These are phyloP conservation scores for Copidosoma aretas DNA, from an alignment of 2,888 invertebrate genomes.

Conservation along the genomic window DNA sequence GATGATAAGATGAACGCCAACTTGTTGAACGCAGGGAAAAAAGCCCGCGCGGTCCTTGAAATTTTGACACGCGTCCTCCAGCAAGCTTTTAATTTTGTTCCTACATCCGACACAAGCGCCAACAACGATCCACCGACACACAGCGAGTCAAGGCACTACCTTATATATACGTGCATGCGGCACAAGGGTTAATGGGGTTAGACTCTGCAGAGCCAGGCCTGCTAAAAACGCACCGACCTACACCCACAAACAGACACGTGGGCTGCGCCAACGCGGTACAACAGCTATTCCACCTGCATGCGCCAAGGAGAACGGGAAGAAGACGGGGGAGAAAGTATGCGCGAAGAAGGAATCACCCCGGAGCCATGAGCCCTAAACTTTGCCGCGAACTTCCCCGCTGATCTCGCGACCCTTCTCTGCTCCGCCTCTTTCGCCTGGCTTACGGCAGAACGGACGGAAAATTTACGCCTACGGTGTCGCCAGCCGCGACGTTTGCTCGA, in stretches of 20 bases:
- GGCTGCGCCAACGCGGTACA: not conserved
- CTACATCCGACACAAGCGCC: not conserved
- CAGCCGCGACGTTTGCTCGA: not conserved
- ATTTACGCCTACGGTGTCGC: not conserved
- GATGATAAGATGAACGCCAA: not conserved
- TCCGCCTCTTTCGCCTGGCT: not conserved
- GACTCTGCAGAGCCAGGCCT: too few species aligned
- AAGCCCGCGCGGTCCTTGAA: not conserved
- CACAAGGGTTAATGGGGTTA: too few species aligned
- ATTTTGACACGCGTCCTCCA: not conserved
- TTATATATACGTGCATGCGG: too few species aligned
- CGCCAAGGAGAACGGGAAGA: not conserved
- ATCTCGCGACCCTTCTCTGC: not conserved
- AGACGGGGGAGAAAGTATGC: constrained; percentile 13
- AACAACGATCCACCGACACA: not conserved
- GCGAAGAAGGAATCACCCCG: constrained; percentile 7
- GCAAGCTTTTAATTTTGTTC: constrained; percentile 22
- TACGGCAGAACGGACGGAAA: not conserved
- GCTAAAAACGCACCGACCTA: too few species aligned
- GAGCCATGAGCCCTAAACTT: constrained; percentile 16
- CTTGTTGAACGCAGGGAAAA: constrained; percentile 2
- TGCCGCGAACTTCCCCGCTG: not conserved
- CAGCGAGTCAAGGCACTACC: not conserved
- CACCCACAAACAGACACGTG: too few species aligned
- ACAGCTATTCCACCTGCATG: not conserved